phyloP scores from a whole-genome alignment of 2,113 vertebrate species.

The Albula glossodonta region DNA sequence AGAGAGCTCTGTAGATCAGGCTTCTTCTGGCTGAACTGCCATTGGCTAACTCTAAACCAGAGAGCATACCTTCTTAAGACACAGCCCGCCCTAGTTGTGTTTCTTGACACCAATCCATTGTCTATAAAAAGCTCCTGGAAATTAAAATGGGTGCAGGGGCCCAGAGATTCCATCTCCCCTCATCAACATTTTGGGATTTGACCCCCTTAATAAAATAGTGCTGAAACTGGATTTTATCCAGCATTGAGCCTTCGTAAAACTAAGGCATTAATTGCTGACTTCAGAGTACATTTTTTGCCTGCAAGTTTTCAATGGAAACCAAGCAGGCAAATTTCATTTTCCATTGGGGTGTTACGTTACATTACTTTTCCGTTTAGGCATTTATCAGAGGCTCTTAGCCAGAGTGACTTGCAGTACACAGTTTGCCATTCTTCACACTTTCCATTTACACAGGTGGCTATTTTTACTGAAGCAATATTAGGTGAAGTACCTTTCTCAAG shows the following conservation, averaged over 20 bases:
- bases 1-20: neutral
- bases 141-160: neutral
- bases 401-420: too few relatives aligned
- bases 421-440: too few relatives aligned
- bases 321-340: neutral
- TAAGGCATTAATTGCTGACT: neutral
- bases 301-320: neutral
- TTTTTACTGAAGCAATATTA: too few relatives aligned
- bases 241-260: neutral
- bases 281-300: neutral
- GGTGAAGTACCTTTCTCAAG: too few relatives aligned
- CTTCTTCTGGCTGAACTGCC: neutral
- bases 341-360: neutral
- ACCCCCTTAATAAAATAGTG: neutral
- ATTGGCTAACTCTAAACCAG: neutral
- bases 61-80: neutral
- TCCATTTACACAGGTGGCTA: too few relatives aligned
- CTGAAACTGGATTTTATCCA: neutral
- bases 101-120: neutral
- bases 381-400: too few relatives aligned
- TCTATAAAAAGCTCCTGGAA: neutral
- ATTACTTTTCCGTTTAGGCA: too few relatives aligned
- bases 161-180: neutral
- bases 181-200: neutral
- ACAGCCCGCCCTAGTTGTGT: neutral